Percentiles rank a stretch among this genome's conserved stretches.
These are phyloP conservation scores for Naja naja DNA, from an alignment of 2,113 vertebrate species.

Conservation along the genomic window DNA sequence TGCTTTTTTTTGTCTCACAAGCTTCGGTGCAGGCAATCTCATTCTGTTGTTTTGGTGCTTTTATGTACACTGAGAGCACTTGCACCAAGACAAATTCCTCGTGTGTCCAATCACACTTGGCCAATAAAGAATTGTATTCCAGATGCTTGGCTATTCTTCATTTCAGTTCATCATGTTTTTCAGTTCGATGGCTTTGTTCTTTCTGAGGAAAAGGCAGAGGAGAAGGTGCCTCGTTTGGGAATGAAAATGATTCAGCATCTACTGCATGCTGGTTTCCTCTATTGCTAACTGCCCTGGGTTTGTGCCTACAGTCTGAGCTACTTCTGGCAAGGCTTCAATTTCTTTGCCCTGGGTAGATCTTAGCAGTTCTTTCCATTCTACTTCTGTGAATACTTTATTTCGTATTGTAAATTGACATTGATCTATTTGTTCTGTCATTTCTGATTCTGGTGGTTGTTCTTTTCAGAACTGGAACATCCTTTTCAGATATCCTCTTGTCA, in stretches of 20 bases:
- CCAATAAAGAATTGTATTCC: too few relatives aligned
- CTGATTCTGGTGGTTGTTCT: background rate
- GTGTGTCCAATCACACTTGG: too few relatives aligned
- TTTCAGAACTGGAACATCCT: background rate
- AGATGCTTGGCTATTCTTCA: background rate
- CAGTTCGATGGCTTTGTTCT: background rate
- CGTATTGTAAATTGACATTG: background rate
- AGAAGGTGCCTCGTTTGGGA: background rate
- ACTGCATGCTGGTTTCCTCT: background rate
- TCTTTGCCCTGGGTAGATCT: background rate
- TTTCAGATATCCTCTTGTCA: background rate
- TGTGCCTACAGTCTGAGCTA: background rate
- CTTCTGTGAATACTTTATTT: background rate
- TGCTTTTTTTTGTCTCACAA: background rate
- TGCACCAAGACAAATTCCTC: too few relatives aligned
- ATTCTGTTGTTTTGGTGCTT: background rate
- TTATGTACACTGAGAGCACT: too few relatives aligned
- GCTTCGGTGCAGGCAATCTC: background rate
- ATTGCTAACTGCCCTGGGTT: background rate
- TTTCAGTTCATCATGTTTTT: background rate
- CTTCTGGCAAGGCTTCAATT: background rate
- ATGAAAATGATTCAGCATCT: background rate
- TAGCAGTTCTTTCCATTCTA: background rate
- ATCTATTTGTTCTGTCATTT: background rate
- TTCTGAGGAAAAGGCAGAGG: background rate